Conservation (phyloP, 2,888 invertebrate species). For the Heterodera filipjevi region DNA sequence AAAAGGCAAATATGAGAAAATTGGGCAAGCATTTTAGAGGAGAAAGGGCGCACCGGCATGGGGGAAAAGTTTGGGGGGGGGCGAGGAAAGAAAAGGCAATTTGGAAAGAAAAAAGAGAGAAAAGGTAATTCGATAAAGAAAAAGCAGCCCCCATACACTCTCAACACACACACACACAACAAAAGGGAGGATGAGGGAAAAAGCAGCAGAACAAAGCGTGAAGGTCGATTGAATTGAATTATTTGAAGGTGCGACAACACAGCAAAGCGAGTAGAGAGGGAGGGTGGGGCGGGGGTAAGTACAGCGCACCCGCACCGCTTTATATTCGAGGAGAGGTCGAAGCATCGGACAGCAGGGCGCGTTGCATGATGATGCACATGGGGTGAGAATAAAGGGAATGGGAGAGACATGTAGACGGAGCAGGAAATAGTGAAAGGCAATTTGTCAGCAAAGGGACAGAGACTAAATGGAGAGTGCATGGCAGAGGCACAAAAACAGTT, state of each 20-base stretch:
- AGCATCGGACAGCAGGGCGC: background rate
- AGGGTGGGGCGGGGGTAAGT: background rate
- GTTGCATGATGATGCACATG: background rate
- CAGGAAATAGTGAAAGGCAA: background rate
- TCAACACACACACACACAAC: background rate
- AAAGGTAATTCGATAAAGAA: constrained; percentile 1
- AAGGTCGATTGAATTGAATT: background rate
- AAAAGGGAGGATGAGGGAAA: background rate
- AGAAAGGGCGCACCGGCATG: background rate
- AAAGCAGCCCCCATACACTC: background rate
- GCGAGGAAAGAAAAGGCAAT: background rate
- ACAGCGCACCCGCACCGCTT: background rate
- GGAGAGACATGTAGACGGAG: background rate
- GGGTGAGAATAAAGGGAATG: no score
- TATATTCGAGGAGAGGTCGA: constrained; percentile 1
- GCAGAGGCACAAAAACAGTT: background rate
- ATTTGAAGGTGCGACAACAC: background rate
- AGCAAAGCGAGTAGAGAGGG: background rate
- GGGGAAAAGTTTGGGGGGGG: background rate
- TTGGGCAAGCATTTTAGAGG: background rate
- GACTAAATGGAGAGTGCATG: background rate
- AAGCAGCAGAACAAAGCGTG: background rate
- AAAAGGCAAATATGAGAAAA: constrained; percentile 24
- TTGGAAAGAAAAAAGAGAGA: background rate
- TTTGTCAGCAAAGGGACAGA: background rate